Conservation (phyloP, 1,140 invertebrate genomes). For the Portunus trituberculatus region DNA sequence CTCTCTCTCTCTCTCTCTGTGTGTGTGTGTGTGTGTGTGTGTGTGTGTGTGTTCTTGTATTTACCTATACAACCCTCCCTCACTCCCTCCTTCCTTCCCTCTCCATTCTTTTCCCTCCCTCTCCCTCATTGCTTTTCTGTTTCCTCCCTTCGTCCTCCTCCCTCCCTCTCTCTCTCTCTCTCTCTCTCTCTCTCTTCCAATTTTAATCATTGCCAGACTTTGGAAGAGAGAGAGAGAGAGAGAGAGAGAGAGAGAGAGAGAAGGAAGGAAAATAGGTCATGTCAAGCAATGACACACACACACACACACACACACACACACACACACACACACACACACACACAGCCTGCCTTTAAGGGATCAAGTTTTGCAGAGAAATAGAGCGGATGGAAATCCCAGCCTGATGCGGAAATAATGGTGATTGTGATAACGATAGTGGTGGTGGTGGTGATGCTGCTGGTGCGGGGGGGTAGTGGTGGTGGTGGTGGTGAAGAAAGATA, state of each 20-base stretch:
- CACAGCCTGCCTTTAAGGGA: background rate
- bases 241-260: conserved; percentile 27
- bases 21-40: background rate
- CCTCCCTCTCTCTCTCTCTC: background rate
- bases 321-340: conserved; percentile 44
- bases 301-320: conserved; percentile 45
- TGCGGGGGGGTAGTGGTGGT: background rate
- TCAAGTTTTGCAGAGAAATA: background rate
- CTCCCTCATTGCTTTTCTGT: background rate
- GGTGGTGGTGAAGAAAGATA: background rate
- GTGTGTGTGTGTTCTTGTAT: background rate
- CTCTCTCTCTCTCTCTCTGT: conserved; percentile 3
- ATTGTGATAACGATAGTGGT: background rate
- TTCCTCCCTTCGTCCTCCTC: background rate
- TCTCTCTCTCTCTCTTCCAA: background rate
- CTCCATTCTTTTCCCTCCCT: background rate
- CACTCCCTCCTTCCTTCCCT: background rate
- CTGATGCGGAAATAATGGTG: no score
- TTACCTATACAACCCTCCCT: background rate
- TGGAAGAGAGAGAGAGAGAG: background rate
- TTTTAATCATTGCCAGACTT: background rate
- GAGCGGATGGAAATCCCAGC: background rate
- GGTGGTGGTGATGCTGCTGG: no score
- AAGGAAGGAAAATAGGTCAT: background rate
- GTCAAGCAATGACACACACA: background rate